phyloP scores from a whole-genome alignment of 2,888 invertebrate species.

The Hesperia comma region DNA sequence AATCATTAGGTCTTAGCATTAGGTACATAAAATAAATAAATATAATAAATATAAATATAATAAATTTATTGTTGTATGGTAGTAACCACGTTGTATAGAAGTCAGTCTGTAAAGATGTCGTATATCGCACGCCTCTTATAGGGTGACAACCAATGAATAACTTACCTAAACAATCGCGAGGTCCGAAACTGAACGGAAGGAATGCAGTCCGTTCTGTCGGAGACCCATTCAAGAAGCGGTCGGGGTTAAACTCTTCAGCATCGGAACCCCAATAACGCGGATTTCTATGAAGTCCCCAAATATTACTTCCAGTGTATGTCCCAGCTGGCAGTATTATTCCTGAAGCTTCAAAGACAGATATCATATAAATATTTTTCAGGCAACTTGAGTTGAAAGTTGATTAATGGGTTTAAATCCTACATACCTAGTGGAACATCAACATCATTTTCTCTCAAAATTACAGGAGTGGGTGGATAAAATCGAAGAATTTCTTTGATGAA shows the following conservation, averaged over 20 bases:
- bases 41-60: no score
- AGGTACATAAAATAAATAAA: no score
- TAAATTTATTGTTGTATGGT: no score
- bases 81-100: no score
- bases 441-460: slow-evolving; percentile 32
- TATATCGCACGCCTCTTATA: no score
- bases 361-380: no score
- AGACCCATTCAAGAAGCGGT: slow-evolving; percentile 53
- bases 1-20: no score
- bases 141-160: no score
- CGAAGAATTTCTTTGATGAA: slow-evolving; percentile 56
- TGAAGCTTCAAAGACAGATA: no score
- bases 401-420: background rate
- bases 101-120: no score
- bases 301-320: slow-evolving; percentile 46
- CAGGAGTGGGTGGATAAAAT: slow-evolving; percentile 53
- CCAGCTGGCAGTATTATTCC: background rate
- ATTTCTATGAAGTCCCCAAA: slow-evolving; percentile 58
- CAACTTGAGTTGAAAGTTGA: no score
- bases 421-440: background rate
- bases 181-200: slow-evolving; percentile 52
- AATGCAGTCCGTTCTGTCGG: slow-evolving; percentile 47
- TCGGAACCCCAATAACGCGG: slow-evolving; percentile 60
- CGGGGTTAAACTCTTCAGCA: slow-evolving; percentile 57
- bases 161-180: slow-evolving; percentile 58